These are phyloP conservation scores for Metellina segmentata DNA, from an alignment of 2,888 invertebrate genomes.

Conservation along the genomic window DNA sequence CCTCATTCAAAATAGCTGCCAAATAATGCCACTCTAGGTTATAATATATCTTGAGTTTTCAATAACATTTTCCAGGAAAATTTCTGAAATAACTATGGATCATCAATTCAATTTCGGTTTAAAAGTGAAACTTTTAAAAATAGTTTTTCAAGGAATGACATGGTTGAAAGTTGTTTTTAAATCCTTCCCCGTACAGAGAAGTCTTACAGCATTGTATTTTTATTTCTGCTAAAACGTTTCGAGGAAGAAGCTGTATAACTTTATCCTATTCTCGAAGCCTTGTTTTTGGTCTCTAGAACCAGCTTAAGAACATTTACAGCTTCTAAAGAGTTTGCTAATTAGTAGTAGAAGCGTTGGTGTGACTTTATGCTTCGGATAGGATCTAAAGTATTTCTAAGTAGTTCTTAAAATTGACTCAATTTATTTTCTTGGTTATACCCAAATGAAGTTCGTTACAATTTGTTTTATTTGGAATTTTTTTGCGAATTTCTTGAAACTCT, in stretches of 20 bases:
- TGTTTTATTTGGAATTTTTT: too few species aligned
- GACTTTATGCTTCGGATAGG: neutral
- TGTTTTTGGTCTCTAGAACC: constrained; percentile 15
- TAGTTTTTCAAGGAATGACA: neutral
- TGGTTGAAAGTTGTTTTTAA: neutral
- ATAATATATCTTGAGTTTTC: too few species aligned
- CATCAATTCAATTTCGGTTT: too few species aligned
- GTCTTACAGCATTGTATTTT: constrained; percentile 27
- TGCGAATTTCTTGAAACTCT: too few species aligned
- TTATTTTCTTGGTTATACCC: too few species aligned
- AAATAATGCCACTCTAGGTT: too few species aligned
- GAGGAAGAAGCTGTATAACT: constrained; percentile 26
- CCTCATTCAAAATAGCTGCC: too few species aligned
- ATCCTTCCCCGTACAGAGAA: neutral
- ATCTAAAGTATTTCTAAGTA: constrained; percentile 9
- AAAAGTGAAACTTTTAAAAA: too few species aligned
- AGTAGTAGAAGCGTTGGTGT: constrained; percentile 10
- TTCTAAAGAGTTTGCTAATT: constrained; percentile 37
- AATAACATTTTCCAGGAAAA: too few species aligned
- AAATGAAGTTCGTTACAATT: too few species aligned
- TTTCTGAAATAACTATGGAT: too few species aligned
- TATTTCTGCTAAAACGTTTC: constrained; percentile 20
- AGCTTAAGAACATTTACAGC: constrained; percentile 18
- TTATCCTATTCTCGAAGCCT: constrained; percentile 18
- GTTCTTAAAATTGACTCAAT: too few species aligned